Evolutionary conservation across 2,113 vertebrate genomes (phyloP), one percentile per base, ranked within the genome.

Genomic region (Gymnocephalus cernua): DNA sequence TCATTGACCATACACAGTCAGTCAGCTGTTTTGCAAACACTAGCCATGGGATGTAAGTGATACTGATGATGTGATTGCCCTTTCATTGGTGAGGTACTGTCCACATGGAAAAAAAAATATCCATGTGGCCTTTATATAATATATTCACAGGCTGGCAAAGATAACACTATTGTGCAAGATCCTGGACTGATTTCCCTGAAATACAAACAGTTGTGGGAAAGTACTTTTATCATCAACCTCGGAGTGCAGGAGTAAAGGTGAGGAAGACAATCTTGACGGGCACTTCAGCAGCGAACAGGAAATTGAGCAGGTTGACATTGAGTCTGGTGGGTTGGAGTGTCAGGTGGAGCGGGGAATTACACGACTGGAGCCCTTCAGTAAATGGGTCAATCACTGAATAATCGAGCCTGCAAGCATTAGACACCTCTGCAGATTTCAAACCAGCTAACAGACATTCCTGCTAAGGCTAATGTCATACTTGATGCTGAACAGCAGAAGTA

Each of bases 261-360:
- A 44, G 10, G 41, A 47, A 16, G 51, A 7, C 38, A 57, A 44
- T 63, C 56, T 59, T 70, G 71, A 79, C 57, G 59, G 50, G 62
- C 54, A 32, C 53, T 61, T 80, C 15, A 59, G 72, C 11, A 4
- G 44, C 23, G 18, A 44, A 77, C 61, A 71, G 77, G 74, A 86
- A 78, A 82, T 82, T 83, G 83, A 79, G 70, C 62, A 41, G 76
- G 54, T 58, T 86, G 83, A 77, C 68, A 77, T 35, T 4, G 35
- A 63, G 38, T 81, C 61, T 67, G 41, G 32, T 45, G 29, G 38
- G 19, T 41, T 61, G 53, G 47, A 32, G 25, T 47, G 64, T 75
- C 77, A 70, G 47, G 23, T 66, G 47, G 35, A 66, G 10, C 38
- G 45, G n/a, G 66, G 56, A 56, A 80, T 53, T 47, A 65, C 65